A percentile compares a stretch with the other conserved stretches of the same genome.
phyloP scores from a whole-genome alignment of 2,888 invertebrate genomes.

The Eristalis tenax region DNA sequence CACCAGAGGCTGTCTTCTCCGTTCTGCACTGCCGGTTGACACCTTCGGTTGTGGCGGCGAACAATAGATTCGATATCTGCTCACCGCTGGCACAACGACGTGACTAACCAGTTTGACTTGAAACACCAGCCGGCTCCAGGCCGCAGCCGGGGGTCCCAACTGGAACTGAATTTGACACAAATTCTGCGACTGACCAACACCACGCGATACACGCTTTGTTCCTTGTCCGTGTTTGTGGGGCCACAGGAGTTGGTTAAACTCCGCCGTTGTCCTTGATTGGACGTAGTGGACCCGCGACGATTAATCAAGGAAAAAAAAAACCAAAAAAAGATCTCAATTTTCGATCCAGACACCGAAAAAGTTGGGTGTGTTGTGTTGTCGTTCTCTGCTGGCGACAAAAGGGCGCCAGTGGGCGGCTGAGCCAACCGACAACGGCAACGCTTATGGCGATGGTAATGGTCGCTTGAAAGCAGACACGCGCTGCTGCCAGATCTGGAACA shows the following conservation, averaged over 20 bases:
- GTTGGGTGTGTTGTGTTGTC: background rate
- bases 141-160: background rate
- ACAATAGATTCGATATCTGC: background rate
- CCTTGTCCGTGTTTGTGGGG: background rate
- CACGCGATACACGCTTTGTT: background rate
- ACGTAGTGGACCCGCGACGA: background rate
- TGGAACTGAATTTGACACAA: background rate
- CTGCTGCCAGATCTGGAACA: constrained; percentile 49
- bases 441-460: constrained; percentile 25
- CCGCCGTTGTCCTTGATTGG: background rate
- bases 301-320: background rate
- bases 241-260: background rate
- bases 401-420: constrained; percentile 14
- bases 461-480: constrained; percentile 66
- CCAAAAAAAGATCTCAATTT: background rate
- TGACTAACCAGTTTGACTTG: constrained; percentile 66
- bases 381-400: background rate
- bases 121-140: background rate
- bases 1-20: background rate
- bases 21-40: background rate
- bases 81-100: background rate
- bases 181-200: background rate
- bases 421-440: background rate
- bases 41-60: background rate
- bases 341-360: background rate